These are phyloP conservation scores for Oscheius sp. DNA, from an alignment of 2,888 invertebrate genomes.

Conservation along the genomic window DNA sequence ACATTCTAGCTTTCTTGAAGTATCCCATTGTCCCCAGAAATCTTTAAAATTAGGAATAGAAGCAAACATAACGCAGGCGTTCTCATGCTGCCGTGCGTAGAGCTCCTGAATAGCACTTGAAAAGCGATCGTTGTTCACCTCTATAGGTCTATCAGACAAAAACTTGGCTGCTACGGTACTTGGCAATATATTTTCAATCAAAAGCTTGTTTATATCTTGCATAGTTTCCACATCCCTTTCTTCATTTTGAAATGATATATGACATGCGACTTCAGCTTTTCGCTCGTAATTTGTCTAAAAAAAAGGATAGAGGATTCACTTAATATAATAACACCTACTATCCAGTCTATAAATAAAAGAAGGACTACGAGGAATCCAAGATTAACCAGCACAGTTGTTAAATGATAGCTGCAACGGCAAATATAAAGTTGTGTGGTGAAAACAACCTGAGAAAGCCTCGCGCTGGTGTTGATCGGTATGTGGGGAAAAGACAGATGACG, in stretches of 20 bases:
- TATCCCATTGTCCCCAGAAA: slow-evolving; percentile 76
- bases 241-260: slow-evolving; percentile 86
- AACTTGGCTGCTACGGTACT: slow-evolving; percentile 95
- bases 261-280: slow-evolving; percentile 91
- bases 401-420: slow-evolving; percentile 64
- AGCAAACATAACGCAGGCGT: slow-evolving; percentile 96
- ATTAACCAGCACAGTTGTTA: slow-evolving; percentile 65
- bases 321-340: slow-evolving; percentile 52
- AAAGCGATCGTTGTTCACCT: slow-evolving; percentile 73
- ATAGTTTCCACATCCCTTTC: slow-evolving; percentile 95
- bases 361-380: slow-evolving; percentile 63
- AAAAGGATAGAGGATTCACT: not conserved
- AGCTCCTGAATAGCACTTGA: slow-evolving; percentile 84
- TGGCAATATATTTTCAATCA: slow-evolving; percentile 93
- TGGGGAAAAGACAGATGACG: slow-evolving; percentile 63
- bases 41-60: slow-evolving; percentile 89
- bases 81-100: slow-evolving; percentile 91
- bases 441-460: slow-evolving; percentile 45
- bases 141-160: slow-evolving; percentile 79
- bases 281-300: slow-evolving; percentile 69
- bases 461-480: slow-evolving; percentile 40
- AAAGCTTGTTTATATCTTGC: slow-evolving; percentile 78
- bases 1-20: slow-evolving; percentile 93
- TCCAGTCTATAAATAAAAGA: slow-evolving; percentile 68
- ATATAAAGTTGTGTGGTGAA: too few relatives aligned